Evolutionary conservation across 2,113 vertebrate genomes (phyloP), one percentile per base, ranked within the genome.

Genomic region (Aegypius monachus): DNA sequence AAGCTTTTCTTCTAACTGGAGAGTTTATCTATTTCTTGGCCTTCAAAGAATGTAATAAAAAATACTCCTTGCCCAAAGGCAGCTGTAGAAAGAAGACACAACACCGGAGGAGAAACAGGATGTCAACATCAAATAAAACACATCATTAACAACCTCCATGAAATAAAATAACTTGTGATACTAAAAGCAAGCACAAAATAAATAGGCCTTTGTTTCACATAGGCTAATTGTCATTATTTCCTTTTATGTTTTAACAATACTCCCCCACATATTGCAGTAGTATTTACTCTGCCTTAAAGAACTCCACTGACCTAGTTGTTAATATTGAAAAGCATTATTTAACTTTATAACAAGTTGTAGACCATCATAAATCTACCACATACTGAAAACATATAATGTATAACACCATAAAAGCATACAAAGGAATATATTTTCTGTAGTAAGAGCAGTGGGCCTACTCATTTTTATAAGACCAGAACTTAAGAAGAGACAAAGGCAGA

Each of bases 1-100:
- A 71, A 52, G 4, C 2, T 65, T 55, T 75, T 78, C 63, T 32
- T 42, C 47, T 56, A 84, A 48, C 5, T 1, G 1, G 38, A 43
- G 5, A 38, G 22, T 97, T 98, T 98, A 98, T 98, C 98, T 98
- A 80, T 67, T 95, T 97, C 98, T 91, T 98, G 97, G 45, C 96
- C 96, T 59, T 98, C 98, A 80, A 98, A 97, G 78, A 96, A 95
- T 5, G 97, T 98, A 72, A 98, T 92, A 71, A 98, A 95, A 95
- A 97, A 98, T 26, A 98, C 92, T 93, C 98, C 98, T 86, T 98
- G 98, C 42, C 98, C 98, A 70, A 98, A 98, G 40, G 98, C 98
- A 0, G 98, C 98, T 67, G 98, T 98, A 70, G 98, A 98, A 71
- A 98, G 95, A 45, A 98, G 94, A 89, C 98, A 98, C 3, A 58